phyloP scores from a whole-genome alignment of 1,140 invertebrate genomes.

The Mylabris phalerata region DNA sequence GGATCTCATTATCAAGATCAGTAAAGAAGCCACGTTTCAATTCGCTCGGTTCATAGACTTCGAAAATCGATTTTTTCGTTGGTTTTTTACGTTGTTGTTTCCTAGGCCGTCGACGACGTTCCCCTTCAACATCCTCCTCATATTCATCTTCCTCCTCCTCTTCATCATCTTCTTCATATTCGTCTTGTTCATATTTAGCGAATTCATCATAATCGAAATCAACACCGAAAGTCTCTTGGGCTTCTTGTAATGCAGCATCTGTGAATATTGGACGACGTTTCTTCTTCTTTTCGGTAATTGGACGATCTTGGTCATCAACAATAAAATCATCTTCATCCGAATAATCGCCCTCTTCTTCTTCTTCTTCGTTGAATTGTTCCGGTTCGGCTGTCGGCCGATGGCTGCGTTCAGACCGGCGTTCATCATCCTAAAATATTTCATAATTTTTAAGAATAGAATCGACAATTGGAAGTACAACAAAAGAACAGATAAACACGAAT shows the following conservation, averaged over 20 bases:
- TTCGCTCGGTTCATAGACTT: slow-evolving; percentile 96
- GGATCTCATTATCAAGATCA: slow-evolving; percentile 87
- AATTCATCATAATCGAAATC: slow-evolving; percentile 98
- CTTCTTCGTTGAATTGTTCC: slow-evolving; percentile 67
- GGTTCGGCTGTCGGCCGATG: slow-evolving; percentile 57
- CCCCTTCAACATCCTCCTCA: slow-evolving; percentile 44
- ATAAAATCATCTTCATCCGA: slow-evolving; percentile 95
- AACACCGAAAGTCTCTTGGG: slow-evolving; percentile 98
- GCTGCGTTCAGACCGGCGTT: slow-evolving; percentile 62
- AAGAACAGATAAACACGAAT: background rate
- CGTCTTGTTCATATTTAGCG: slow-evolving; percentile 79
- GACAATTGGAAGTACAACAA: background rate
- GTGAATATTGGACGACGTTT: slow-evolving; percentile 84
- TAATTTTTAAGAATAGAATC: background rate
- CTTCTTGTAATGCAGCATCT: slow-evolving; percentile 93
- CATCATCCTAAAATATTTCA: slow-evolving; percentile 59
- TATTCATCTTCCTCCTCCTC: slow-evolving; percentile 57
- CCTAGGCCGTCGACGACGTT: slow-evolving; percentile 50
- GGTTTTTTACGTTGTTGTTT: slow-evolving; percentile 73
- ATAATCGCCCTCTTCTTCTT: slow-evolving; percentile 68
- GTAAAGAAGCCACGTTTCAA: slow-evolving; percentile 94
- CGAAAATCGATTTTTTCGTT: slow-evolving; percentile 84
- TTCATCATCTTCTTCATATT: slow-evolving; percentile 76
- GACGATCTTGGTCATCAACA: slow-evolving; percentile 91
- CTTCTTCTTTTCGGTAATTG: slow-evolving; percentile 80